Conservation (phyloP, 2,113 vertebrate genomes). For the Alces alces region DNA sequence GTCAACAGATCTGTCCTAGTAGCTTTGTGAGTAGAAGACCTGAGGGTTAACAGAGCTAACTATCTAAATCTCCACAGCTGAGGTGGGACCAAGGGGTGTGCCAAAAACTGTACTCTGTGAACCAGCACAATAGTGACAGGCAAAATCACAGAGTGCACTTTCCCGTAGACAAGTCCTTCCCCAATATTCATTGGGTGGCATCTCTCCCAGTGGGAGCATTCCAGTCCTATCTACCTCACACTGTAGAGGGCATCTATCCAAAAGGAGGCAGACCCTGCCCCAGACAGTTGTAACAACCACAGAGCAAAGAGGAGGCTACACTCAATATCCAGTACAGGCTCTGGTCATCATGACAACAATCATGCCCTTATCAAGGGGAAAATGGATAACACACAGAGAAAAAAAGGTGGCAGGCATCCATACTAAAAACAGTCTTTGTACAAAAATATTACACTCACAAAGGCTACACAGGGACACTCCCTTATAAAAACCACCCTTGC, state of each 20-base stretch:
- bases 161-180: not conserved
- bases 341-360: not conserved
- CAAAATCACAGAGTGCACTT: not conserved
- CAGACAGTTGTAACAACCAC: not conserved
- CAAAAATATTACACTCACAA: not conserved
- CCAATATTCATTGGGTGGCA: fast-evolving
- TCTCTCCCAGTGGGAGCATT: not conserved
- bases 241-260: not conserved
- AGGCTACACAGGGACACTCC: not conserved
- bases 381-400: not conserved
- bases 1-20: not conserved
- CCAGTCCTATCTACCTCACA: not conserved
- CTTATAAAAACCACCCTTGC: not conserved
- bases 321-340: not conserved
- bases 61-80: not conserved
- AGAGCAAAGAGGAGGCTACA: not conserved
- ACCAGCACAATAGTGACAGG: not conserved
- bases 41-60: not conserved
- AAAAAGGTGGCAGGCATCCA: not conserved
- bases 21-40: not conserved
- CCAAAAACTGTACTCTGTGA: not conserved
- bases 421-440: not conserved
- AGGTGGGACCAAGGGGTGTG: not conserved
- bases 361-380: not conserved
- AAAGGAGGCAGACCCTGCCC: not conserved